Percentiles rank a stretch among this genome's conserved stretches.
Evolutionary conservation across 2,888 invertebrate genomes (phyloP).

Genomic region (Silvanus unidentatus): DNA sequence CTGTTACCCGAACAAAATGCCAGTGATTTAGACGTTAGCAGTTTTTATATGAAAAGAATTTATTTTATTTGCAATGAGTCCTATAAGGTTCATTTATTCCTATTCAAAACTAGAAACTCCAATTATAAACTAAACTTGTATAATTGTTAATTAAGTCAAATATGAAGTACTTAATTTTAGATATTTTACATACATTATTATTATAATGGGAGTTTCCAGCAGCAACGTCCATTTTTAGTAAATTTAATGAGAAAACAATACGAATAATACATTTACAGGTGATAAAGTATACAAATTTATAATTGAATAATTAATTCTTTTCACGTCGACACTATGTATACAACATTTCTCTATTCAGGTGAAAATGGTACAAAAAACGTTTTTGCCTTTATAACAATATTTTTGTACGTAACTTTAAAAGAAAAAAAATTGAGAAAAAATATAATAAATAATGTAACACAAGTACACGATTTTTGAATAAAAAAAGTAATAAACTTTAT

Average conservation of each 20-base stretch:
- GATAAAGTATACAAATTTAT: slow-evolving; percentile 13
- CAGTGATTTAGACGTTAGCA: slow-evolving; percentile 21
- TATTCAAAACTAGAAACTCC: neutral
- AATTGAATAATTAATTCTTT: neutral
- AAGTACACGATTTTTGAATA: neutral
- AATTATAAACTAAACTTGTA: too few relatives aligned
- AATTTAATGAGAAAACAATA: too few relatives aligned
- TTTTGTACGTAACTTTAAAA: slow-evolving; percentile 44
- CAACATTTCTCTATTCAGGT: slow-evolving; percentile 38
- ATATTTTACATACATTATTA: too few relatives aligned
- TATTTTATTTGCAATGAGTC: slow-evolving; percentile 6
- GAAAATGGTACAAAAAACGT: slow-evolving; percentile 45
- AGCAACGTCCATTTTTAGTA: too few relatives aligned
- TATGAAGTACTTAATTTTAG: too few relatives aligned
- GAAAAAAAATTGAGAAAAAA: slow-evolving; percentile 26
- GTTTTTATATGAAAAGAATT: slow-evolving; percentile 3
- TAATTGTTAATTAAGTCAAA: too few relatives aligned
- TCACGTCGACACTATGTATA: slow-evolving; percentile 23
- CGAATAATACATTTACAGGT: slow-evolving; percentile 23
- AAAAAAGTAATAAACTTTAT: slow-evolving; percentile 21
- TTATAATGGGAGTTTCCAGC: too few relatives aligned
- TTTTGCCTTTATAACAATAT: slow-evolving; percentile 45
- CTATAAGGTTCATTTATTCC: slow-evolving; percentile 1
- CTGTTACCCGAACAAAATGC: slow-evolving; percentile 16
- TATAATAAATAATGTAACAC: slow-evolving; percentile 12